Evolutionary conservation across 2,113 vertebrate species (phyloP), one percentile per base, ranked within the genome.

Genomic region (Fulmarus glacialis): DNA sequence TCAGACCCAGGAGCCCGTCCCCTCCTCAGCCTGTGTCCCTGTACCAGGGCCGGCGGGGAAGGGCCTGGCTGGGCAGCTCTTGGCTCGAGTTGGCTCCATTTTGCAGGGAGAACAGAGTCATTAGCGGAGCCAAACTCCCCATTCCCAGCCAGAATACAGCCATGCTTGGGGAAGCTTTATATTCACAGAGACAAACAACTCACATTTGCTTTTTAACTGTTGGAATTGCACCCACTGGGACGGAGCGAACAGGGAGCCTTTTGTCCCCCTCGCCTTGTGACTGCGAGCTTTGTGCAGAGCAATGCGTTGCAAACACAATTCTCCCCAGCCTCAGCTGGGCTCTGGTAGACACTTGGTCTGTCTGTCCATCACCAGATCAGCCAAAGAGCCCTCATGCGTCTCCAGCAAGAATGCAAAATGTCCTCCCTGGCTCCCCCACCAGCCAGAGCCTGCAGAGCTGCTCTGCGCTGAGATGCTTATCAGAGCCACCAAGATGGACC

Each of bases 201-300:
- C 87, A 93, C 75, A 78, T 91, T 84, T 74, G 73, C 87, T 94
- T 91, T 94, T 60, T 81, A 94, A 94, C 93, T 85, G 77, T 67
- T 94, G 92, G 87, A 95, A 82, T 78, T 87, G 97, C 60, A 95
- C 97, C 95, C 93, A 95, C 66, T 40, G 95, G 86, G 93, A 94
- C 92, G n/a, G 68, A 62, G 83, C 6, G 3, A 97, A 98, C 93
- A 97, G 97, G 96, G 96, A 92, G 66, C 83, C 94, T 88, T 97
- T 96, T 97, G 98, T 97, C 78, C 93, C 89, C 36, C 62, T 74
- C 8, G 87, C 91, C 96, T 97, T 82, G 95, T 96, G 96, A 98
- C 97, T 95, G 94, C 53, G 12, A 94, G 78, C 88, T 96, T 91
- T 78, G 87, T 77, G 87, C 80, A 96, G 79, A 96, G 96, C 93